A percentile compares a stretch with the other conserved stretches of the same genome.
phyloP scores from a whole-genome alignment of 1,140 invertebrate genomes.

The Papilio xuthus region DNA sequence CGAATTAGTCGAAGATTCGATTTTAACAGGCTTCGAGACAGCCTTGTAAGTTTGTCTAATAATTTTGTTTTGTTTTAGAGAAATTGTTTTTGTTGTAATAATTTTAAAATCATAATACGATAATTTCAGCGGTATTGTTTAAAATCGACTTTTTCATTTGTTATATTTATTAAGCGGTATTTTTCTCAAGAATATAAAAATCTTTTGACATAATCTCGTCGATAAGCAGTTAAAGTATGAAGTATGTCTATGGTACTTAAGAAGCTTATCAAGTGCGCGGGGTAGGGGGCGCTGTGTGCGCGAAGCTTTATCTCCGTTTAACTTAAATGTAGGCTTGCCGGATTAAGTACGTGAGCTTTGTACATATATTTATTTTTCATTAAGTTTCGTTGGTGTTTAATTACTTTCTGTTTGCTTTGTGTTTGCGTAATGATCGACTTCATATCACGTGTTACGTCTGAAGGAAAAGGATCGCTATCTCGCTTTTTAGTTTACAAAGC shows the following conservation, averaged over 20 bases:
- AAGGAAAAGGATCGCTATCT: background rate
- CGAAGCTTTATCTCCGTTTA: slow-evolving; percentile 33
- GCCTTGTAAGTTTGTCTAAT: too few species aligned
- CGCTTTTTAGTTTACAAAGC: background rate
- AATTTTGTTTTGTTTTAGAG: too few species aligned
- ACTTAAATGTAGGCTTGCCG: slow-evolving; percentile 30
- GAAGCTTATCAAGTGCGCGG: slow-evolving; percentile 11
- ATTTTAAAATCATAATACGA: background rate
- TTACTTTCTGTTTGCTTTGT: slow-evolving; percentile 19
- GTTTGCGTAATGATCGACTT: slow-evolving; percentile 9
- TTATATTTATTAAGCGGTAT: background rate
- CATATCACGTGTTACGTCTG: background rate
- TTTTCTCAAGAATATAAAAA: background rate
- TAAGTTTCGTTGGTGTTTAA: slow-evolving; percentile 30
- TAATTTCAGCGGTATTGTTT: background rate
- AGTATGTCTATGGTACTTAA: slow-evolving; percentile 31
- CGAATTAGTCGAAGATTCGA: too few species aligned
- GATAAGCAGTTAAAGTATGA: slow-evolving; percentile 19
- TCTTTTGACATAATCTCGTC: slow-evolving; percentile 9
- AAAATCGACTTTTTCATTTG: background rate
- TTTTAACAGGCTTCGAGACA: too few species aligned
- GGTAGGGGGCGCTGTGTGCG: background rate
- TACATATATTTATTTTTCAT: slow-evolving; percentile 34
- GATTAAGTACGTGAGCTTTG: slow-evolving; percentile 31
- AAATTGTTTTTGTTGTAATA: too few species aligned